Evolutionary conservation across 2,888 invertebrate species (phyloP), one percentile per base, ranked within the genome.

Genomic region (Notodromas monacha): DNA sequence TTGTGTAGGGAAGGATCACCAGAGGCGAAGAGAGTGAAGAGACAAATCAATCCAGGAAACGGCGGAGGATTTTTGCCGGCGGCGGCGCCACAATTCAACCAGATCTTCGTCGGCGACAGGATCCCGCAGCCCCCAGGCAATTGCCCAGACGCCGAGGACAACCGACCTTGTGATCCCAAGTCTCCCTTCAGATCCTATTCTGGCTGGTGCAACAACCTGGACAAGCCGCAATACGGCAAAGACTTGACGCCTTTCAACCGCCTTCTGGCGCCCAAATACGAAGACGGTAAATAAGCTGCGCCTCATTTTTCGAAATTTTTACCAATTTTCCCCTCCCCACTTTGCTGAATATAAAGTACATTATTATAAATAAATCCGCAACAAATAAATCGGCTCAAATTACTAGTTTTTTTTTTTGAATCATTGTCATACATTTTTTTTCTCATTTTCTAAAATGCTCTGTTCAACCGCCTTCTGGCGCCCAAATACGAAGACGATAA

Each of bases 171-270:
- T 38, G 55, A 55, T 38, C 53, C 54, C 37, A 54, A 52, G 10
- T 40, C 48, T 34, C 42, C 43, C 32, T 51, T 46, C 37, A 40
- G 53, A 11, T 47, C 51, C 3, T 41, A 47, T 15, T 49, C 51
- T 3, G 54, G 54, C 12, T 53, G 52, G 51, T 55, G 54, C 34
- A 55, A 55, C 38, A 54, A 54, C 38, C 41, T 55, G n/a, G 43
- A 45, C 26, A 41, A 45, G 35, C 52, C 54, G 2, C 43, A 47
- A 16, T 41, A 40, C 32, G 54, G 54, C 14, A 52, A 51, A 37
- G 46, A 48, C 26, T 44, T 53, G 36, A 39, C 47, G 10, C 45
- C 49, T 3, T 50, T 52, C 32, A 44, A 44, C 6, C 38, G 54
- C 15, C 39, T 54, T 4, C 37, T 52, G 15, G 45, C 50, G 10